phyloP scores from a whole-genome alignment of 1,140 invertebrate genomes.

The Macrotrachela quadricornifera region DNA sequence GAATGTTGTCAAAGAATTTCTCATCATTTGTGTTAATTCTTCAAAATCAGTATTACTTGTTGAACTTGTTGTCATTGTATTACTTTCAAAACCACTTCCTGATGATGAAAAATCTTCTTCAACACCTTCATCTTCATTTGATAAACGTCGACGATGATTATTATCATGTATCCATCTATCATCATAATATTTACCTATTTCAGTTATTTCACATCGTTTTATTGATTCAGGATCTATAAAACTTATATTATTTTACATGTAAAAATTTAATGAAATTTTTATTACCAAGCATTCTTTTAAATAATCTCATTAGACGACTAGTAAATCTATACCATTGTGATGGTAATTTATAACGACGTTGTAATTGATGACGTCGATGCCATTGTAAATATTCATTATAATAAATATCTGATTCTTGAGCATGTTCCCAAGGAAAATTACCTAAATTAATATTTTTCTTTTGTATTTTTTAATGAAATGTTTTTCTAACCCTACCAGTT shows the following conservation, averaged over 20 bases:
- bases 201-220: conserved; percentile 46
- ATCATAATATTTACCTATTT: conserved; percentile 50
- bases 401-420: conserved; percentile 42
- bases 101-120: too few relatives aligned
- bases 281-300: conserved; percentile 39
- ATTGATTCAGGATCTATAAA: conserved; percentile 43
- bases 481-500: conserved; percentile 37
- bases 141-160: background rate
- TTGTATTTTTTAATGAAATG: too few relatives aligned
- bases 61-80: too few relatives aligned
- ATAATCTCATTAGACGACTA: conserved; percentile 42
- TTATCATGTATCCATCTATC: conserved; percentile 40
- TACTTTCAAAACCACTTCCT: too few relatives aligned
- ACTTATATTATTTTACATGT: too few relatives aligned
- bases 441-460: too few relatives aligned
- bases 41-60: too few relatives aligned
- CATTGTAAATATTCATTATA: conserved; percentile 45
- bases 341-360: conserved; percentile 46
- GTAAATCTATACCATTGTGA: conserved; percentile 27
- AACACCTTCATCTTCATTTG: too few relatives aligned
- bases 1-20: too few relatives aligned
- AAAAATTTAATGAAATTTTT: too few relatives aligned
- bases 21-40: too few relatives aligned
- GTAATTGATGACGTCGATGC: conserved; percentile 33
- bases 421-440: conserved; percentile 83